phyloP scores from a whole-genome alignment of 2,797 vertebrate genomes.

The Melanotaenia pygmaea region DNA sequence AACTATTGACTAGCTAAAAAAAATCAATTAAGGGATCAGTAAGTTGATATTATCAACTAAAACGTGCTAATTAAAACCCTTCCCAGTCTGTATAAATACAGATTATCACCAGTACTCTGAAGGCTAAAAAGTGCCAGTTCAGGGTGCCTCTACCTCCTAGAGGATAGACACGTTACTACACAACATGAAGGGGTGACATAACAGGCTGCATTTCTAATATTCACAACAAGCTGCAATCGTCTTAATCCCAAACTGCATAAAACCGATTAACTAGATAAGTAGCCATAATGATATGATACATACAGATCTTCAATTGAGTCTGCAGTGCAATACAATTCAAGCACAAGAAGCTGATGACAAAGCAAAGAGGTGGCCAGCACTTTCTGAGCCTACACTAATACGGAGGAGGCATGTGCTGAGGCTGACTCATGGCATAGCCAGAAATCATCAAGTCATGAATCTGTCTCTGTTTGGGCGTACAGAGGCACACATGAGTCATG shows the following conservation, averaged over 20 bases:
- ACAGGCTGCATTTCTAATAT: no score
- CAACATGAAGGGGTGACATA: no score
- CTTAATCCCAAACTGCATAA: neutral
- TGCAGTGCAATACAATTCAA: constrained; percentile 30
- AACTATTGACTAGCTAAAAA: no score
- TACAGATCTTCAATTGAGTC: neutral
- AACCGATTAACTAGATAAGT: neutral
- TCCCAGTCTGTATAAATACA: no score
- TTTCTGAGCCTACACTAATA: constrained; percentile 70
- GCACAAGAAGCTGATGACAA: constrained; percentile 55
- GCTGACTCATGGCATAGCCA: constrained; percentile 73
- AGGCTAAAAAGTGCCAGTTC: no score
- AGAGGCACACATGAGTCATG: constrained; percentile 76
- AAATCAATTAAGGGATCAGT: no score
- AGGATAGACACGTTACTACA: no score
- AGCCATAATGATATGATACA: neutral
- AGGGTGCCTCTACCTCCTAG: no score
- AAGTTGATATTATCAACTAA: no score
- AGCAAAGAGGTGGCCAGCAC: constrained; percentile 57
- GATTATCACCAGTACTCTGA: no score
- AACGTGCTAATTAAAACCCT: no score
- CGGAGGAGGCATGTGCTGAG: constrained; percentile 70
- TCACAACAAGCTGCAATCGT: no score
- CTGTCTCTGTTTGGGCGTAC: constrained; percentile 72
- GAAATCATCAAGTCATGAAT: constrained; percentile 80